Conservation (phyloP, 2,888 invertebrate genomes). For the Meiosimyza decipiens region DNA sequence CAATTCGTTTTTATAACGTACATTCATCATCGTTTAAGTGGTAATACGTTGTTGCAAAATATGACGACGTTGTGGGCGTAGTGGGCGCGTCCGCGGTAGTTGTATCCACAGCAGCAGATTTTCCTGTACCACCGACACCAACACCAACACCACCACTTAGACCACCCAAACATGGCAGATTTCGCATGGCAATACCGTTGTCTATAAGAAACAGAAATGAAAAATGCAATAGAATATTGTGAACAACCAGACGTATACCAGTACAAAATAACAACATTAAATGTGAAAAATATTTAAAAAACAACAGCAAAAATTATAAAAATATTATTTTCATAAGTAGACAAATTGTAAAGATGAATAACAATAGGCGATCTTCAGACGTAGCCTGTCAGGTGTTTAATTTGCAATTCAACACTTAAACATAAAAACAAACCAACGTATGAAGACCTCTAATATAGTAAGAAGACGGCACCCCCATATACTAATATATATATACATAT, state of each 20-base stretch:
- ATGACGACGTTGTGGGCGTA: slow-evolving; percentile 60
- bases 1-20: slow-evolving; percentile 52
- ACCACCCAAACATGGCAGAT: slow-evolving; percentile 62
- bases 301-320: too few species aligned
- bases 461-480: too few species aligned
- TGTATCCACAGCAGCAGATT: slow-evolving; percentile 55
- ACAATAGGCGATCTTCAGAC: too few species aligned
- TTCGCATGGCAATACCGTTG: slow-evolving; percentile 65
- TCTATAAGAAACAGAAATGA: slow-evolving; percentile 61
- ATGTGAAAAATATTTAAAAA: not conserved
- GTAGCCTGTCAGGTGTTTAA: too few species aligned
- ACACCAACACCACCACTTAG: slow-evolving; percentile 48
- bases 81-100: slow-evolving; percentile 55
- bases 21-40: slow-evolving; percentile 66
- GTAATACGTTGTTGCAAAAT: slow-evolving; percentile 66
- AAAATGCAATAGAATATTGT: slow-evolving; percentile 38
- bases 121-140: slow-evolving; percentile 45
- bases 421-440: too few species aligned
- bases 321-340: too few species aligned
- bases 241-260: slow-evolving; percentile 1
- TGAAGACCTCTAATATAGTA: too few species aligned
- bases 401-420: too few species aligned
- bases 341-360: too few species aligned
- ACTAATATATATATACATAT: too few species aligned
- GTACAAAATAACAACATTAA: not conserved